Evolutionary conservation across 2,797 vertebrate genomes (phyloP).

Genomic region (Dipus sagitta): DNA sequence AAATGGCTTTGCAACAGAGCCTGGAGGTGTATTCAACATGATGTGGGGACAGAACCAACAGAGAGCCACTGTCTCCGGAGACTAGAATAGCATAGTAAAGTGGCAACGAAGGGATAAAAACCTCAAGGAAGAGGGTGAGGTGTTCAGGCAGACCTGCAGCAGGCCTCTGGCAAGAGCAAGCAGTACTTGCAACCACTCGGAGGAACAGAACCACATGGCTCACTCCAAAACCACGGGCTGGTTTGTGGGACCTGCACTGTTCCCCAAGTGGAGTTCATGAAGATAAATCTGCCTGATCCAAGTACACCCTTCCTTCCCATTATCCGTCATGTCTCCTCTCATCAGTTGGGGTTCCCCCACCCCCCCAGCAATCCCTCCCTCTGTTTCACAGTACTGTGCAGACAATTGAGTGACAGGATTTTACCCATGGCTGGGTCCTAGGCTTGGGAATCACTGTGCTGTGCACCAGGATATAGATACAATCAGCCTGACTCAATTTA

Average conservation of each 20-base stretch:
- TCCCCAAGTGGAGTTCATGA: not conserved
- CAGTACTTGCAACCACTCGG: not conserved
- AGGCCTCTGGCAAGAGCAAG: not conserved
- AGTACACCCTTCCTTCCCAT: fast-evolving
- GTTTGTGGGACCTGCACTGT: not conserved
- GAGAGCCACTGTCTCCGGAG: not conserved
- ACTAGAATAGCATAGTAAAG: not conserved
- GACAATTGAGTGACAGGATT: not conserved
- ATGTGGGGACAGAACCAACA: too few species aligned
- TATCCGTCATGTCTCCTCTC: not conserved
- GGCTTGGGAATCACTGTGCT: not conserved
- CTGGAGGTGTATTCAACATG: fast-evolving
- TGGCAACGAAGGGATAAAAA: not conserved
- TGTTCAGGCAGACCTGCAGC: not conserved
- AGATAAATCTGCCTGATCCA: not conserved
- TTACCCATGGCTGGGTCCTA: not conserved
- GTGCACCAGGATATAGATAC: not conserved
- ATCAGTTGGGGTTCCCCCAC: not conserved
- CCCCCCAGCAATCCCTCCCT: not conserved
- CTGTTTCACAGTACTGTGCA: not conserved
- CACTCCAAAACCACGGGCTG: not conserved
- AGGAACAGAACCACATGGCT: too few species aligned
- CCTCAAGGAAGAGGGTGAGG: not conserved
- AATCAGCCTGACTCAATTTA: not conserved
- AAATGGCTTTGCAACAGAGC: not conserved